Percentiles rank a stretch among this genome's conserved stretches.
These are phyloP conservation scores for Girardinichthys multiradiatus DNA, from an alignment of 2,113 vertebrate genomes.

Conservation along the genomic window DNA sequence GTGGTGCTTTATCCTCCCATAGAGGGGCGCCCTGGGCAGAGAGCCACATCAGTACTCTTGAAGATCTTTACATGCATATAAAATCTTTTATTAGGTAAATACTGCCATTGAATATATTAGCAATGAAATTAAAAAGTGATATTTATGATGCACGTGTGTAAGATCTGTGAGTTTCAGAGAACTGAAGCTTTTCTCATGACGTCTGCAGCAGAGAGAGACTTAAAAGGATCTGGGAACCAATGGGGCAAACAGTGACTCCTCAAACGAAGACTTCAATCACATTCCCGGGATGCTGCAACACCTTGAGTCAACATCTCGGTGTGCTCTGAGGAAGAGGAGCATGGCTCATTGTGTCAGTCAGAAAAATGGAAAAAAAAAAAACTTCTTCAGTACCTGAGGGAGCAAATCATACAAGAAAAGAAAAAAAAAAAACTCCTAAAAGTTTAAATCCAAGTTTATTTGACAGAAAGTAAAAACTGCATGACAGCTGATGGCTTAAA, in stretches of 20 bases:
- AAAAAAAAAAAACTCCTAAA: neutral
- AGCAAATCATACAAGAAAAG: too few species aligned
- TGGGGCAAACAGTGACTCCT: constrained; percentile 33
- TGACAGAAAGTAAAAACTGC: neutral
- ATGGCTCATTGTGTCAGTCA: constrained; percentile 11
- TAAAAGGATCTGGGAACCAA: constrained; percentile 3
- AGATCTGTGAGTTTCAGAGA: neutral
- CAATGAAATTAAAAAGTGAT: too few species aligned
- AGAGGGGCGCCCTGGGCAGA: too few species aligned
- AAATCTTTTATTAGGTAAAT: too few species aligned
- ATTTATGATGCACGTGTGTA: too few species aligned
- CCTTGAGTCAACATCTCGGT: constrained; percentile 72
- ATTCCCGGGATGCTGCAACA: constrained; percentile 67
- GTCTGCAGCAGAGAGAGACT: constrained; percentile 20
- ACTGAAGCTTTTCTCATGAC: neutral
- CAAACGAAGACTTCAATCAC: constrained; percentile 53
- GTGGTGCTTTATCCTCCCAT: too few species aligned
- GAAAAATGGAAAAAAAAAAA: too few species aligned
- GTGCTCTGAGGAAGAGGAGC: constrained; percentile 35
- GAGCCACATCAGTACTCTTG: too few species aligned
- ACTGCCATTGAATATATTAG: too few species aligned
- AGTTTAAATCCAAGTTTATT: constrained; percentile 20
- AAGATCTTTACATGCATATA: too few species aligned
- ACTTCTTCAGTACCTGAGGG: too few species aligned
- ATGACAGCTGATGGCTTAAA: neutral